A percentile compares a stretch with the other conserved stretches of the same genome.
Conservation (phyloP, 2,888 invertebrate genomes). For the Mythimna albipuncta region DNA sequence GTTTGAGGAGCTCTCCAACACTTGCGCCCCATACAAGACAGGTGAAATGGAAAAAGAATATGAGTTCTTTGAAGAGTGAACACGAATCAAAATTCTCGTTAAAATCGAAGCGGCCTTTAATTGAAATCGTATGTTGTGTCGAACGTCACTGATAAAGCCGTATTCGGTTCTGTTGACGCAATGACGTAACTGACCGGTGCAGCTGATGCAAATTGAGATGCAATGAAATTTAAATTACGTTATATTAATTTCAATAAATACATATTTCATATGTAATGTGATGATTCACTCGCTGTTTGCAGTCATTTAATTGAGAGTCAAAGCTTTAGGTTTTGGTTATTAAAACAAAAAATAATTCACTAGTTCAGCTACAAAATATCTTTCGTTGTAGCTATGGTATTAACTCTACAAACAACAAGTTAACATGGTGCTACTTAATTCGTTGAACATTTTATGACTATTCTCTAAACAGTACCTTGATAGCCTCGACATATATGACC, state of each 20-base stretch:
- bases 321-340: constrained; percentile 11
- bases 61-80: constrained; percentile 78
- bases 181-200: constrained; percentile 68
- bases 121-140: constrained; percentile 90
- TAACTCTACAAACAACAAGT: constrained; percentile 50
- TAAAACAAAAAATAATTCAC: constrained; percentile 1
- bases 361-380: background rate
- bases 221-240: constrained; percentile 62
- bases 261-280: constrained; percentile 28
- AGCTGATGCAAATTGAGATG: constrained; percentile 74
- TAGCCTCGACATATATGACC: constrained; percentile 68
- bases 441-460: constrained; percentile 70
- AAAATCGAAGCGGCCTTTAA: constrained; percentile 87
- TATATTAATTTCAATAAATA: constrained; percentile 38
- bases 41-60: constrained; percentile 64
- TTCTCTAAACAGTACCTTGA: constrained; percentile 60
- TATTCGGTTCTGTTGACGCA: constrained; percentile 75
- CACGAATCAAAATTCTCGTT: constrained; percentile 82
- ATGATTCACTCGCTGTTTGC: constrained; percentile 31
- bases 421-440: constrained; percentile 68
- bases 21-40: constrained; percentile 61
- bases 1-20: constrained; percentile 71
- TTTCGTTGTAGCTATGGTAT: background rate
- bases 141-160: constrained; percentile 83
- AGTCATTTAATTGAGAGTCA: constrained; percentile 30